Base-by-base conservation (phyloP, 1,140 invertebrate species). In the Scaptomyza pallida region DNA sequence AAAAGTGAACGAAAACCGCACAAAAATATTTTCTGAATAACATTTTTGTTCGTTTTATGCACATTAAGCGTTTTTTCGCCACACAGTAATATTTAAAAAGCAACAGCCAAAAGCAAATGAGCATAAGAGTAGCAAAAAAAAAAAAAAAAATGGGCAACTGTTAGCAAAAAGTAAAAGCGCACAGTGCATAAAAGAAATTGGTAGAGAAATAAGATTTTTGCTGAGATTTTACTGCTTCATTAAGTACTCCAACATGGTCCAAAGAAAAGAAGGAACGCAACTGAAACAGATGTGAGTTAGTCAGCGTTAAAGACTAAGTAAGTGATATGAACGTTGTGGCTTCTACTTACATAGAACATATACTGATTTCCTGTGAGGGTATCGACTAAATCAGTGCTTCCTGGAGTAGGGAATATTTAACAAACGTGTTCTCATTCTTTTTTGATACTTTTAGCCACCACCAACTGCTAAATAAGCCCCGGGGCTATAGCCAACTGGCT, bases 401-500 rank as follows among this genome's bases (percentile, higher is more conserved):
- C 45, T 56, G 48, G 6, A 17, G 23, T 30, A 43, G 51, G 13
- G 19, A 41, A 65, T 56, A 47, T 47, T 30, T 52, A 52, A 61
- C 63, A 45, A 41, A 60, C 21, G 17, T 55, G 40, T 61, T 67
- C 16, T 52, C 30, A 21, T 30, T 33, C 16, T 37, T 13, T 26
- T 15, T 30, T 56, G 5, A 19, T 44, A n/a, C 45, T 63, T 54
- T 45, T 51, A 23, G 33, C 26, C 23, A 51, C 44, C 43, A 65
- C 23, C 52, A 64, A 62, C 63, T 72, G 56, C 62, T 57, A 81
- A 81, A 77, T 67, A 74, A 60, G 65, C 56, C 52, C 26, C n/a
- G 54, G 54, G 73, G 54, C 37, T 61, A 81, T 40, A 69, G 81
- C 69, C 73, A 77, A 86, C 70, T 72, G 82, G 54, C 64, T 77